Evolutionary conservation across 2,113 vertebrate genomes (phyloP), one percentile per base, ranked within the genome.

Genomic region (Lanius collurio): DNA sequence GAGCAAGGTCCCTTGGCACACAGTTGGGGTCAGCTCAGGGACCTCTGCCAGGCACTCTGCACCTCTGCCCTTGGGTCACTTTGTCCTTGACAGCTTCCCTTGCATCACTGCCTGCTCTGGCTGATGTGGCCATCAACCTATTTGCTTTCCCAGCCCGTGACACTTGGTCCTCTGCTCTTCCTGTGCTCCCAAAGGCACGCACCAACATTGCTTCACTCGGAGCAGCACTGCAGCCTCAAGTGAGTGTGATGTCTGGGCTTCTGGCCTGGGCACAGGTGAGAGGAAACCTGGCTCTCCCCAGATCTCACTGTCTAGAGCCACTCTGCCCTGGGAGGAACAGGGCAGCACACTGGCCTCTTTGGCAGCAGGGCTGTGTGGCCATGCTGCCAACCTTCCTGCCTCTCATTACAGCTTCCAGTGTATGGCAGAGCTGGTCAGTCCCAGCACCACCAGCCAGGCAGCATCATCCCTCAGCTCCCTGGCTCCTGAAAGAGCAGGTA

Each of bases 251-350:
- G 13, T 41, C 39, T 55, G 5, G 56, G 31, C 30, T 37, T 37
- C 37, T 68, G 53, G 12, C n/a, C n/a, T 0, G 0, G 23, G 6
- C 23, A 67, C 17, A 11, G 42, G 15, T 56, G 63, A 62, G 15
- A 81, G 23, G 47, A 80, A 59, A 47, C 1, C 6, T 70, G 30
- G 5, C 11, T 50, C 30, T 79, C 20, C n/a, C 18, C 13, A 6
- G 20, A 62, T 70, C 10, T 15, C 6, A 1, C 50, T 37, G 15
- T 8, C 27, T 41, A 42, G 11, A 87, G 16, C 8, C 0, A 0
- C n/a, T 44, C 47, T 71, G 2, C 16, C 13, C 4, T 5, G 39
- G 24, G 4, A 87, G 12, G 11, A 63, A 52, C 21, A 28, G 9
- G 47, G 24, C 57, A 71, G 9, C 13, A 21, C 73, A 41, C 44